Percentiles rank a stretch among this genome's conserved stretches.
Conservation (phyloP, 2,888 invertebrate species). For the Pimpla rufipes region DNA sequence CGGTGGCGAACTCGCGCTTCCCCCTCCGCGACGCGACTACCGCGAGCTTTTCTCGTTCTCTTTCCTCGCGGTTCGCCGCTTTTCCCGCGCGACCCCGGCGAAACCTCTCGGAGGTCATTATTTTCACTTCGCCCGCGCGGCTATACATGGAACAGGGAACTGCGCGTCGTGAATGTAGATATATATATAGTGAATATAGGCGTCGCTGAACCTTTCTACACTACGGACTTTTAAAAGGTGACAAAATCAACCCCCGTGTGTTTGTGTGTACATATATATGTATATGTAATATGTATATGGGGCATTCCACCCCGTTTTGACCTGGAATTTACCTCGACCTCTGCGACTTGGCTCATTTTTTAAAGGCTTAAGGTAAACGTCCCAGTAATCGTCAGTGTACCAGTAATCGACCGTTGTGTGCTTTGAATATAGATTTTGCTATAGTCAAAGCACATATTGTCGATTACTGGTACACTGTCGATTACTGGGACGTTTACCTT, state of each 20-base stretch:
- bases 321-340: too few relatives aligned
- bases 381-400: too few relatives aligned
- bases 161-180: too few relatives aligned
- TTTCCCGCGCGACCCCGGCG: constrained; percentile 19
- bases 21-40: constrained; percentile 4
- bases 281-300: too few relatives aligned
- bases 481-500: too few relatives aligned
- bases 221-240: constrained; percentile 80
- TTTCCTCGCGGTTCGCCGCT: constrained; percentile 35
- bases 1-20: constrained; percentile 19
- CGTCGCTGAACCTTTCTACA: constrained; percentile 55
- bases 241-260: constrained; percentile 76
- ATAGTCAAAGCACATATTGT: too few relatives aligned
- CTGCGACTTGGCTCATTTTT: too few relatives aligned
- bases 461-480: too few relatives aligned
- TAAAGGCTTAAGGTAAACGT: too few relatives aligned
- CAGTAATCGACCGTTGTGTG: too few relatives aligned
- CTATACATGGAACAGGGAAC: not conserved
- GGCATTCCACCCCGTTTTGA: too few relatives aligned
- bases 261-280: constrained; percentile 28
- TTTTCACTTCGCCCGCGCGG: constrained; percentile 48
- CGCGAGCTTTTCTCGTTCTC: constrained; percentile 20
- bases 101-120: constrained; percentile 49
- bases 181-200: constrained; percentile 41
- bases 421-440: too few relatives aligned